phyloP scores from a whole-genome alignment of 2,888 invertebrate genomes.

The Drosophila atripex region DNA sequence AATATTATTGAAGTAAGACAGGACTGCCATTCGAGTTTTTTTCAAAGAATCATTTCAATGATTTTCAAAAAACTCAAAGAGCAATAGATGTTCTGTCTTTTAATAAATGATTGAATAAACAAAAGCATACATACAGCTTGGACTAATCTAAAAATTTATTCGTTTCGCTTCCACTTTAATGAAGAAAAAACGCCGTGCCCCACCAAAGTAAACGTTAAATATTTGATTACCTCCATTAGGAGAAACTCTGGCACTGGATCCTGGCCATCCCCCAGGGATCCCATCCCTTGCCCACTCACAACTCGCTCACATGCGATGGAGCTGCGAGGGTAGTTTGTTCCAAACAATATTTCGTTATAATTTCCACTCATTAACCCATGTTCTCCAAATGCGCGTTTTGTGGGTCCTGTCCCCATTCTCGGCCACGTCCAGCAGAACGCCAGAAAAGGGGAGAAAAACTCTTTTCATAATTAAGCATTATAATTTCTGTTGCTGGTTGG shows the following conservation, averaged over 20 bases:
- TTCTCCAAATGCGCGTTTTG: slow-evolving; percentile 51
- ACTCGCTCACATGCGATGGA: slow-evolving; percentile 64
- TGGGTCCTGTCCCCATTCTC: slow-evolving; percentile 10
- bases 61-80: neutral
- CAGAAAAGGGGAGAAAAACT: slow-evolving; percentile 54
- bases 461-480: slow-evolving; percentile 78
- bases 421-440: neutral
- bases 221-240: slow-evolving; percentile 79
- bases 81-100: neutral
- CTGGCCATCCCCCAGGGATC: slow-evolving; percentile 14
- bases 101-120: neutral
- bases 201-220: slow-evolving; percentile 70
- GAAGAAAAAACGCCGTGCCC: slow-evolving; percentile 25
- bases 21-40: neutral
- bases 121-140: neutral
- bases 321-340: slow-evolving; percentile 54
- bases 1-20: neutral
- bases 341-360: slow-evolving; percentile 72
- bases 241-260: slow-evolving; percentile 38
- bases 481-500: slow-evolving; percentile 72
- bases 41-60: neutral
- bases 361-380: slow-evolving; percentile 71
- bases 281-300: neutral
- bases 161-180: slow-evolving; percentile 37
- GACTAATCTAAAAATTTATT: neutral